phyloP scores from a whole-genome alignment of 2,113 vertebrate species.

The Monarcha castaneiventris region DNA sequence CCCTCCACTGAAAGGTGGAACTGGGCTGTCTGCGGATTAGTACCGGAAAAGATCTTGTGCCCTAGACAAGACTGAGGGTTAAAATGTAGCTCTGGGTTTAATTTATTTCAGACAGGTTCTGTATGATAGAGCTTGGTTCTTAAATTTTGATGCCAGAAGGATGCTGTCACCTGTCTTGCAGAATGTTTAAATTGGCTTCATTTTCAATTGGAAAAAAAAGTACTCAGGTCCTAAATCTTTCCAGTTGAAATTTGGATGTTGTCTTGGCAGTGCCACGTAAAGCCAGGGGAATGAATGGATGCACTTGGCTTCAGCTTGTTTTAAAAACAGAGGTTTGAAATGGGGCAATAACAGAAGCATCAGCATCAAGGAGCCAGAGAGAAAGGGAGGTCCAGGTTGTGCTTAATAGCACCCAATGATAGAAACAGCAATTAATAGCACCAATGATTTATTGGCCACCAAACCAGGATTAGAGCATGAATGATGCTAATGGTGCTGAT shows the following conservation, averaged over 20 bases:
- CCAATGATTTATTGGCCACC: not conserved
- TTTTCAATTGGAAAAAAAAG: not conserved
- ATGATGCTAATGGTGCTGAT: not conserved
- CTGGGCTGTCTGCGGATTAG: not conserved
- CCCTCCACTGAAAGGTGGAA: not conserved
- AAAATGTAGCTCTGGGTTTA: not conserved
- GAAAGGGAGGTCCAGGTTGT: not conserved
- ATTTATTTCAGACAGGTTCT: not conserved
- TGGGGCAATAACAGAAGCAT: not conserved
- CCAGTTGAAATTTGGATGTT: not conserved
- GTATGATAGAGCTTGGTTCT: not conserved
- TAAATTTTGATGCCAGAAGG: not conserved
- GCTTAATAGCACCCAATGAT: not conserved
- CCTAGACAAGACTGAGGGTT: not conserved
- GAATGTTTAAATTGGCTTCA: not conserved
- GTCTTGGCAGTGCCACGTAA: not conserved
- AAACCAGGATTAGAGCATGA: not conserved
- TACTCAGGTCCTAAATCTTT: not conserved
- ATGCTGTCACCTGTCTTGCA: not conserved
- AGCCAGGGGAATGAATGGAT: not conserved
- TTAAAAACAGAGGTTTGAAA: not conserved
- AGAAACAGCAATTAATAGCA: not conserved
- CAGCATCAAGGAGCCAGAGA: not conserved
- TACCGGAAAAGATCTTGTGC: not conserved
- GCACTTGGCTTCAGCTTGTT: not conserved